Base-by-base conservation (phyloP, 2,888 invertebrate genomes). In the Panzeria rudis region DNA sequence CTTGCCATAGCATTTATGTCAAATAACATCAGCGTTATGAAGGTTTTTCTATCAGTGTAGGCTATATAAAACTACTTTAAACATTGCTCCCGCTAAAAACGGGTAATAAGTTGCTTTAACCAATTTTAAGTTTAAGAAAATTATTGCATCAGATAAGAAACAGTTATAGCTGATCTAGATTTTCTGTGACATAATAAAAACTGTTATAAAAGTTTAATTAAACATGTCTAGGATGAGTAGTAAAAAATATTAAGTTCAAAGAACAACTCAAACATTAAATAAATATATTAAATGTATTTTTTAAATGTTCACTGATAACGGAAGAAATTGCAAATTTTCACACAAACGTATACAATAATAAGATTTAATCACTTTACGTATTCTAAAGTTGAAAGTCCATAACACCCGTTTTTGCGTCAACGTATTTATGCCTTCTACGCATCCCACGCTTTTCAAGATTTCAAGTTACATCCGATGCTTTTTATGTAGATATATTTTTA, bases 201-300 rank as follows among this genome's bases (percentile, higher is more conserved):
- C 52, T 54, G 29, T 56, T 29, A 0, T 32, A 17, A 17, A 56
- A 32, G 5, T 32, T n/a, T 56, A 2, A 54, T 15, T 52, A 52
- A 25, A 29, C 29, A 23, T n/a, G n/a, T n/a, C n/a, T n/a, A n/a
- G n/a, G n/a, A 25, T 32, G 32, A 32, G n/a, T 9, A 56, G n/a
- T 56, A 32, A n/a, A n/a, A 3, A 32, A 32, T 56, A 32, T 56
- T 7, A n/a, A 56, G 56, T 56, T n/a, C 56, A 56, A 56, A 56
- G 56, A 56, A 56, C 32, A 56, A 56, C 4, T 15, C 8, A 56
- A 29, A 32, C 9, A 56, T 32, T n/a, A 56, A 56, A 32, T 17
- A 32, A 13, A 2, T 13, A 3, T 56, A 8, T n/a, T n/a, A 1
- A 6, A 32, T 29, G 15, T 29, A 56, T 56, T 32, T n/a, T 56